Conservation (phyloP, 2,113 vertebrate species). For the Pseudorasbora parva region DNA sequence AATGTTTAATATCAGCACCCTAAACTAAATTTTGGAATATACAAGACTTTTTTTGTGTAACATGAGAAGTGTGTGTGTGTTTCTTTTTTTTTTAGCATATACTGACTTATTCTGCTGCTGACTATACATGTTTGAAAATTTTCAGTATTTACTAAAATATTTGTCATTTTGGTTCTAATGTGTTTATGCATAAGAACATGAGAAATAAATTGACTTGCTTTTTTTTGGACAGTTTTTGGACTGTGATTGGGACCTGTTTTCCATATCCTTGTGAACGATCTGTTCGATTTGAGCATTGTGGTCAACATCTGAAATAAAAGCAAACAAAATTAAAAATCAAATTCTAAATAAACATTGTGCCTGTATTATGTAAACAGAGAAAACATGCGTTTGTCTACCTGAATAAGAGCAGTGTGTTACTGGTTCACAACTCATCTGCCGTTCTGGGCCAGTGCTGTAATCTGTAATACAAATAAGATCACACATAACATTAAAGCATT, state of each 20-base stretch:
- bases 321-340: background rate
- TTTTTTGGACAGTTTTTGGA: conserved; percentile 1
- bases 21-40: background rate
- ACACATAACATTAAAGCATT: background rate
- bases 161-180: background rate
- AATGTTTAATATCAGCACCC: background rate
- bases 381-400: background rate
- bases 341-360: background rate
- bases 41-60: background rate
- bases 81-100: background rate
- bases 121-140: background rate
- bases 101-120: background rate
- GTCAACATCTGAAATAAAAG: background rate
- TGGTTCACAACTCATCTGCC: background rate
- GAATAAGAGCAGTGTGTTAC: background rate
- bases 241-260: background rate
- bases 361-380: background rate
- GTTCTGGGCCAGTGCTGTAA: background rate
- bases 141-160: background rate
- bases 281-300: background rate
- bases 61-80: background rate
- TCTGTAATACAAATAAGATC: background rate
- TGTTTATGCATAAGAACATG: background rate
- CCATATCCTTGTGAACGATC: background rate
- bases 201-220: conserved; percentile 3